phyloP scores from a whole-genome alignment of 2,797 vertebrate genomes.

The Iguana delicatissima region DNA sequence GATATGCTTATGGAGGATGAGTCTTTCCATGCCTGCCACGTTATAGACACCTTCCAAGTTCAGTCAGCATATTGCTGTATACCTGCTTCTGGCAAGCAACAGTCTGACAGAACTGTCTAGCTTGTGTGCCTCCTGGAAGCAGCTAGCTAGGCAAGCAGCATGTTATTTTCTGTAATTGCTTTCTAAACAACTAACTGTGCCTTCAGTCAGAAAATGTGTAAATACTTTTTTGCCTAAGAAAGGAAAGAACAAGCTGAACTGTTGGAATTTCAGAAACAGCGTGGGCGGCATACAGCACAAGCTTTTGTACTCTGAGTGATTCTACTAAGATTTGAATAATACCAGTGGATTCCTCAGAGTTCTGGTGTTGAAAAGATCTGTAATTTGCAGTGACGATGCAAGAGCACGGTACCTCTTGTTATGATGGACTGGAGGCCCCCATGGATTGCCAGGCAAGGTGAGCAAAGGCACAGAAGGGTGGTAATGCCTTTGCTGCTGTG shows the following conservation, averaged over 20 bases:
- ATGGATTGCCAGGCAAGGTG: not conserved
- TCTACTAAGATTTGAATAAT: constrained; percentile 12
- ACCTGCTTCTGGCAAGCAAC: not conserved
- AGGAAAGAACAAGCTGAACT: constrained; percentile 46
- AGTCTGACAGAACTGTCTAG: not conserved
- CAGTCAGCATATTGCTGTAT: not conserved
- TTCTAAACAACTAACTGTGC: not conserved
- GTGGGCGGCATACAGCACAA: constrained; percentile 10
- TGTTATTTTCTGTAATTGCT: constrained; percentile 5
- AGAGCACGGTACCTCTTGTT: not conserved
- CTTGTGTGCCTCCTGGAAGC: not conserved
- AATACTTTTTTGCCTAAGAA: constrained; percentile 30
- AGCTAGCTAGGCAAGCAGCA: not conserved
- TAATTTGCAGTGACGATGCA: not conserved
- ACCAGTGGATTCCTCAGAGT: constrained; percentile 16
- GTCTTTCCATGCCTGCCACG: not conserved
- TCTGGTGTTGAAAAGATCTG: constrained; percentile 24
- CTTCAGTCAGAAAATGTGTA: constrained; percentile 13
- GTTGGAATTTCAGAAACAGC: not conserved
- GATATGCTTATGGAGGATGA: not conserved
- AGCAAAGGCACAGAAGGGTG: not conserved
- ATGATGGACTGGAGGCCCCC: not conserved
- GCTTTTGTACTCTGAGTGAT: not conserved
- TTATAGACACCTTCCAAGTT: not conserved
- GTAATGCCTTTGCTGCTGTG: not conserved